Evolutionary conservation across 2,888 invertebrate species (phyloP).

Genomic region (Balanococcus diminutus): DNA sequence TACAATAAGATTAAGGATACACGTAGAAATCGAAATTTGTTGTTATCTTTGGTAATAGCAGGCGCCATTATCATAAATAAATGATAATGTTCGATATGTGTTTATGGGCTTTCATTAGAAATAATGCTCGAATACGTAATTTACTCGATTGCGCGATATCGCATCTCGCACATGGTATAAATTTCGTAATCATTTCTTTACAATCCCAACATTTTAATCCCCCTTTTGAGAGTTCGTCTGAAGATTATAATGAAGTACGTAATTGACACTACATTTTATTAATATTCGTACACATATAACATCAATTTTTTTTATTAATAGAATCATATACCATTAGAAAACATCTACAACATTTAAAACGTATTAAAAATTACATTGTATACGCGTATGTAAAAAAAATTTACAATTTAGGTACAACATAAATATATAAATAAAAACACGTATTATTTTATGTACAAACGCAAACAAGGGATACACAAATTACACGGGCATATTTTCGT

Average conservation of each 20-base stretch:
- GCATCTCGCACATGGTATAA: too few relatives aligned
- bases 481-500: not conserved
- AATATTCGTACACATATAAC: conserved; percentile 38
- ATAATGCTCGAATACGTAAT: not conserved
- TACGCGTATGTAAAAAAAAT: conserved; percentile 6
- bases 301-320: conserved; percentile 17
- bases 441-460: not conserved
- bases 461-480: not conserved
- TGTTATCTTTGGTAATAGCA: not conserved
- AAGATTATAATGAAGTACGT: not conserved
- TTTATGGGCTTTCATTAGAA: not conserved
- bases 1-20: not conserved
- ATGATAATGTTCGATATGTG: not conserved
- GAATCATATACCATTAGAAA: conserved; percentile 27
- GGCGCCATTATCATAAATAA: not conserved
- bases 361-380: conserved; percentile 26
- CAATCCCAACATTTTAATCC: too few relatives aligned
- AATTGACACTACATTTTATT: conserved; percentile 44
- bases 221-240: not conserved
- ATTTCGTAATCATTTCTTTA: too few relatives aligned
- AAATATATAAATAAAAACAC: not conserved
- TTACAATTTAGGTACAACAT: conserved; percentile 4
- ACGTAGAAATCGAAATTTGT: not conserved
- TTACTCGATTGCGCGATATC: too few relatives aligned
- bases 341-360: conserved; percentile 39